Evolutionary conservation across 2,113 vertebrate genomes (phyloP).

Genomic region (Gila orcuttii): DNA sequence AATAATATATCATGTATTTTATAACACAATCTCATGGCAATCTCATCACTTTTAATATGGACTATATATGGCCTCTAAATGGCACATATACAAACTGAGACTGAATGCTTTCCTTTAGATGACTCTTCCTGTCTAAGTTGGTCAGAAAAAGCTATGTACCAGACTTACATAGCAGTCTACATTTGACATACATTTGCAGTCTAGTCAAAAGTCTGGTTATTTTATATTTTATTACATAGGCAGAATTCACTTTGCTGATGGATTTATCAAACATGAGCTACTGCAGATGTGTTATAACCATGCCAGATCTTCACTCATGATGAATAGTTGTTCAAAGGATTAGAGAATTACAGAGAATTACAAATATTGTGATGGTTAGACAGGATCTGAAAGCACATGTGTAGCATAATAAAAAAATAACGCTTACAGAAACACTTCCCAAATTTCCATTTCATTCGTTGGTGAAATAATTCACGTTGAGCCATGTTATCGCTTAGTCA

Average conservation of each 20-base stretch:
- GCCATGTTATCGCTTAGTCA: not conserved
- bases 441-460: not conserved
- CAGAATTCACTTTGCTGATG: not conserved
- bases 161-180: not conserved
- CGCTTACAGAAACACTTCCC: not conserved
- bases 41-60: not conserved
- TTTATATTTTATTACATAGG: not conserved
- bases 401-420: not conserved
- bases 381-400: not conserved
- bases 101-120: not conserved
- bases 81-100: not conserved
- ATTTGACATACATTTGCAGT: not conserved
- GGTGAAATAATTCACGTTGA: constrained; percentile 6
- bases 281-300: not conserved
- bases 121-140: no score
- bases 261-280: not conserved
- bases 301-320: not conserved
- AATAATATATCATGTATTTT: not conserved
- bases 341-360: not conserved
- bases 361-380: not conserved
- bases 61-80: no score
- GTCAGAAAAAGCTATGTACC: not conserved
- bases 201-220: not conserved
- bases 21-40: not conserved
- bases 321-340: not conserved